These are phyloP conservation scores for Distichodus sexfasciatus DNA, from an alignment of 2,797 vertebrate species.

Conservation along the genomic window DNA sequence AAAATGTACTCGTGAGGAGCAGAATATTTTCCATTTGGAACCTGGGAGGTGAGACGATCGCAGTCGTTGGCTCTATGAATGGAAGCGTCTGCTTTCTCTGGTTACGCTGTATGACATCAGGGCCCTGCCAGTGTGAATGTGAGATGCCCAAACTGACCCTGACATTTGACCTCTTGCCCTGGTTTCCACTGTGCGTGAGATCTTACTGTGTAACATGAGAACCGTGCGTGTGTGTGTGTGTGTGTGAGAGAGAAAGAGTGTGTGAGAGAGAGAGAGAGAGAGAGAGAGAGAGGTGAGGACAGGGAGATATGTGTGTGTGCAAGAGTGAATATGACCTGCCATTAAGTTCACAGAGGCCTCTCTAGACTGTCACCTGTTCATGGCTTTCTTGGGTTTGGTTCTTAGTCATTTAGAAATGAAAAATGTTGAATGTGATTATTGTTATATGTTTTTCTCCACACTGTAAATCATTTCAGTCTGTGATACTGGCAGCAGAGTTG, in stretches of 20 bases:
- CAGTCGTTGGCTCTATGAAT: conserved; percentile 30
- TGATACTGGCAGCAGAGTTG: no score
- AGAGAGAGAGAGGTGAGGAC: background rate
- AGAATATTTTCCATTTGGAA: conserved; percentile 42
- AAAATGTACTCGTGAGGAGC: conserved; percentile 48
- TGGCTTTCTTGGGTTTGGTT: no score
- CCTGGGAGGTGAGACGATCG: conserved; percentile 41
- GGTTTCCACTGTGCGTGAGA: conserved; percentile 42
- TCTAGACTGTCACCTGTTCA: background rate
- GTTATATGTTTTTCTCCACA: no score
- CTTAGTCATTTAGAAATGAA: no score
- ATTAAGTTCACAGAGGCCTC: background rate
- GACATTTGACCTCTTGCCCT: conserved; percentile 45
- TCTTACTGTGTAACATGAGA: conserved; percentile 43
- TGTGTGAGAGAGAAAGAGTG: background rate
- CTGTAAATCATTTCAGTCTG: no score
- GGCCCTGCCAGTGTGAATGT: conserved; percentile 30
- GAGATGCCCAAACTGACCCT: conserved; percentile 26
- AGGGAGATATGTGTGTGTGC: background rate
- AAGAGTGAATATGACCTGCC: background rate
- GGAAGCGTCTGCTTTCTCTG: conserved; percentile 43
- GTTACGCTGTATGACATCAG: conserved; percentile 34
- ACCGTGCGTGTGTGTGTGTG: background rate
- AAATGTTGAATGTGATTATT: no score
- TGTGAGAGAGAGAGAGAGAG: background rate